These are phyloP conservation scores for Dicrostonyx torquatus DNA, from an alignment of 2,797 vertebrate species.

Conservation along the genomic window DNA sequence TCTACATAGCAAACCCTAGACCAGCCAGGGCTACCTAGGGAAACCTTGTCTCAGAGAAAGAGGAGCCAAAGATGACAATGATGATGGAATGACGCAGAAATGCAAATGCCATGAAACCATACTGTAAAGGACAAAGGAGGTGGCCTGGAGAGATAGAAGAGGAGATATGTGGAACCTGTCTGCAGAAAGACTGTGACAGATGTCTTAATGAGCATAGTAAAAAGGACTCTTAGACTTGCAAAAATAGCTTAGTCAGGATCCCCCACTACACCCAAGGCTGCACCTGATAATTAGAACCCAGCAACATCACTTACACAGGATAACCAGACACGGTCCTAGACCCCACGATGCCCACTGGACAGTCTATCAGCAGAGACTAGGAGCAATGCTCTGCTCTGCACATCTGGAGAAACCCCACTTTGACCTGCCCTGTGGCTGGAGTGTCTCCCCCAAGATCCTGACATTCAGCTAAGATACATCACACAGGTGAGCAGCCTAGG, in stretches of 20 bases:
- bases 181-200: background rate
- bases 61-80: background rate
- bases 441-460: background rate
- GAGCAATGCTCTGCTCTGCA: background rate
- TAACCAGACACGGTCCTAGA: background rate
- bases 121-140: background rate
- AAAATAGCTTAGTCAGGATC: background rate
- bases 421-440: background rate
- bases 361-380: background rate
- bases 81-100: too few species aligned
- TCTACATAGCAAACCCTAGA: background rate
- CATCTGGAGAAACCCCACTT: background rate
- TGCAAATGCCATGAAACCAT: background rate
- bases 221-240: too few species aligned
- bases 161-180: fast-evolving
- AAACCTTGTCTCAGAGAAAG: background rate
- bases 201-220: background rate
- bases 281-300: background rate
- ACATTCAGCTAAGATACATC: background rate
- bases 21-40: background rate
- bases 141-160: background rate
- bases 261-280: background rate
- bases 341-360: background rate
- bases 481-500: background rate
- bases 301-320: background rate